Percentiles rank a stretch among this genome's conserved stretches.
These are phyloP conservation scores for Cephus spinipes DNA, from an alignment of 2,888 invertebrate species.

Conservation along the genomic window DNA sequence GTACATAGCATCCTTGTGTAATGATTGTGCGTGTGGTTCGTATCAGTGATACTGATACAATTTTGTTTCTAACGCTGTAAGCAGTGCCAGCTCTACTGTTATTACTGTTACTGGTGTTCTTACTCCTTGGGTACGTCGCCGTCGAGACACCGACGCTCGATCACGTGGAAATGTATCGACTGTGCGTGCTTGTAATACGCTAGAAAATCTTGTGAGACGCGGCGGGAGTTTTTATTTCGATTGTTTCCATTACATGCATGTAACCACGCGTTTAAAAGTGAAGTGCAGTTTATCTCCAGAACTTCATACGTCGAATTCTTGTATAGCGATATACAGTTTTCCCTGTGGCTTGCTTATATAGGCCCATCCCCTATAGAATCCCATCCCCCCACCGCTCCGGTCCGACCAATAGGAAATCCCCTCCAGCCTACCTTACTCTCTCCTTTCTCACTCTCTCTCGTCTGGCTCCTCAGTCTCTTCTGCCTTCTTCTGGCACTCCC, in stretches of 20 bases:
- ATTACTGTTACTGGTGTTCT: constrained; percentile 14
- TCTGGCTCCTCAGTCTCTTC: constrained; percentile 11
- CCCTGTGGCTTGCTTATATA: neutral
- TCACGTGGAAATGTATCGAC: constrained; percentile 32
- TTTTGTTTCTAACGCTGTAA: constrained; percentile 46
- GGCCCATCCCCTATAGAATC: neutral
- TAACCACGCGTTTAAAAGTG: neutral
- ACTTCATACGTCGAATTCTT: neutral
- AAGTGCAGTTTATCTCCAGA: neutral
- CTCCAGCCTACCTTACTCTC: constrained; percentile 9
- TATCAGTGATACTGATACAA: neutral
- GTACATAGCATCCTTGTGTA: neutral
- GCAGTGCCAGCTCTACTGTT: constrained; percentile 33
- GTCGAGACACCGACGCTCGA: constrained; percentile 12
- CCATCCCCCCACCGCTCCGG: constrained; percentile 11
- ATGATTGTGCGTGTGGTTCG: neutral
- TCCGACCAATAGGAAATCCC: neutral
- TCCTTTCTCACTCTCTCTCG: constrained; percentile 11
- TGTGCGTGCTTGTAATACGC: constrained; percentile 13
- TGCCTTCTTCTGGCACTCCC: constrained; percentile 21
- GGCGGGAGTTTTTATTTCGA: neutral
- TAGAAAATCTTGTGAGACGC: neutral
- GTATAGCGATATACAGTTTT: neutral
- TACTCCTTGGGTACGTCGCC: constrained; percentile 8
- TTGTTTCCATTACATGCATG: neutral